Percentiles rank a stretch among this genome's conserved stretches.
These are phyloP conservation scores for Bombyx huttoni DNA, from an alignment of 2,888 invertebrate genomes.

Conservation along the genomic window DNA sequence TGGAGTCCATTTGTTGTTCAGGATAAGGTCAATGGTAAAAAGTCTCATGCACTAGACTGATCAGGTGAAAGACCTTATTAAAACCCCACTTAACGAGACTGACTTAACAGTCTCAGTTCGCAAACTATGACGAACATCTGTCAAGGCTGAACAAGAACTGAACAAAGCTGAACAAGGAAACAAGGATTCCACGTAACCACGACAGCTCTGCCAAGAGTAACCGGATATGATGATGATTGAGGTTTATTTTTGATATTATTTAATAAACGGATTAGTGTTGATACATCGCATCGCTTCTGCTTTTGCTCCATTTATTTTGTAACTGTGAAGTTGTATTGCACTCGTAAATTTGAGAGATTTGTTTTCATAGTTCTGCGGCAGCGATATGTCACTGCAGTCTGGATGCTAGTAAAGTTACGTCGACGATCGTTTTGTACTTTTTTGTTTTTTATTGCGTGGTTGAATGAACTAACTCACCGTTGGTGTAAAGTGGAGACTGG, in stretches of 20 bases:
- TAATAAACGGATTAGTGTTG: neutral
- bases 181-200: too few relatives aligned
- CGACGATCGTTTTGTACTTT: slow-evolving; percentile 50
- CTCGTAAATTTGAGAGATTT: slow-evolving; percentile 68
- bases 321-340: slow-evolving; percentile 59
- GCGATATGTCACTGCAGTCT: slow-evolving; percentile 63
- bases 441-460: slow-evolving; percentile 11
- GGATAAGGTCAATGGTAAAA: too few relatives aligned
- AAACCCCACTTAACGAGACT: too few relatives aligned
- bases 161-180: too few relatives aligned
- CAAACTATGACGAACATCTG: too few relatives aligned
- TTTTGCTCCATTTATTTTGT: slow-evolving; percentile 56
- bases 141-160: too few relatives aligned
- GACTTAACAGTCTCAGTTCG: too few relatives aligned
- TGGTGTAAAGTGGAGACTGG: neutral
- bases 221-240: too few relatives aligned
- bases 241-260: neutral
- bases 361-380: slow-evolving; percentile 67
- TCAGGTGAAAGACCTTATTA: too few relatives aligned
- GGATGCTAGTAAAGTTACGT: slow-evolving; percentile 56
- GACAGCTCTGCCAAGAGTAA: too few relatives aligned
- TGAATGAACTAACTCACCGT: neutral
- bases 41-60: too few relatives aligned
- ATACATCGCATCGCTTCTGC: slow-evolving; percentile 36
- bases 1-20: too few relatives aligned